A percentile compares a stretch with the other conserved stretches of the same genome.
These are phyloP conservation scores for Lepidurus couesii DNA, from an alignment of 1,140 invertebrate genomes.

Conservation along the genomic window DNA sequence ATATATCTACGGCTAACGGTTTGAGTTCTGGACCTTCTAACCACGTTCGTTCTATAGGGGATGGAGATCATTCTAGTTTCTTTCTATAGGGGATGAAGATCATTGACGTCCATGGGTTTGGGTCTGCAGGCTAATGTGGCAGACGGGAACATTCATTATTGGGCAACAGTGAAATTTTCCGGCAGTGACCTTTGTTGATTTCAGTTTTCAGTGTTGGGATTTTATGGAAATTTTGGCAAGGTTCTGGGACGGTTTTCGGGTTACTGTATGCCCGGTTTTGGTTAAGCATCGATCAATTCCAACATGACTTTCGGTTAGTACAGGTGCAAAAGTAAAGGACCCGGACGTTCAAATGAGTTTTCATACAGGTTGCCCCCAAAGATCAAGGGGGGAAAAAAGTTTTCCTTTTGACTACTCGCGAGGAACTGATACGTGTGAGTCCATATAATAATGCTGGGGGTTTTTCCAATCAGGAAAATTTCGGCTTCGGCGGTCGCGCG, in stretches of 20 bases:
- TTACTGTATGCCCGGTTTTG: neutral
- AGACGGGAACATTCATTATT: no score
- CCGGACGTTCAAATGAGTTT: neutral
- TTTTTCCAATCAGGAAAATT: slow-evolving; percentile 6
- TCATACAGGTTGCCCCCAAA: neutral
- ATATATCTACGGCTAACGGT: no score
- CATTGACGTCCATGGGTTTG: no score
- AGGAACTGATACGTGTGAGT: neutral
- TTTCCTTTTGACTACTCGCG: neutral
- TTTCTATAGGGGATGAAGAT: no score
- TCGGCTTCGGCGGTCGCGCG: neutral
- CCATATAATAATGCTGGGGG: slow-evolving; percentile 5
- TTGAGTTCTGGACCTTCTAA: no score
- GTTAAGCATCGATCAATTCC: neutral
- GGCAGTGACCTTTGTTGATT: no score
- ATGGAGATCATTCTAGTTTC: no score
- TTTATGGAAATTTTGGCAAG: no score
- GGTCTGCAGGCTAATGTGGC: no score
- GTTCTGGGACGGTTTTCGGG: neutral
- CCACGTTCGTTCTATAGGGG: no score
- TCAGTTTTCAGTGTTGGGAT: no score
- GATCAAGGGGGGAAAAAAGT: neutral
- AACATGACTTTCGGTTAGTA: neutral
- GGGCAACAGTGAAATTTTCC: no score
- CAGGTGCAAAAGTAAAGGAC: neutral